Evolutionary conservation across 2,113 vertebrate genomes (phyloP).

Genomic region (Esox niger): DNA sequence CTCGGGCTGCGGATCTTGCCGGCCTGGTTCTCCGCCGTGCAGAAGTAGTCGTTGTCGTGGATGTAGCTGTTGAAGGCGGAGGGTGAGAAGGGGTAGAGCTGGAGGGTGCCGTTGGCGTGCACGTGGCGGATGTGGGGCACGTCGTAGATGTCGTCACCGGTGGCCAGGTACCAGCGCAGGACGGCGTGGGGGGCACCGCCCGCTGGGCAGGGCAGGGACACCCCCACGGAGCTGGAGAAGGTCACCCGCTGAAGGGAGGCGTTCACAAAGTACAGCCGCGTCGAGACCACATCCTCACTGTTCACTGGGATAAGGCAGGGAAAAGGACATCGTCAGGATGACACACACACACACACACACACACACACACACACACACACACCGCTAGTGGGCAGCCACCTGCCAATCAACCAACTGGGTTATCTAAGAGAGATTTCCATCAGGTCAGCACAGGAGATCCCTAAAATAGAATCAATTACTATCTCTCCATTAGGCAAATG

Average conservation of each 20-base stretch:
- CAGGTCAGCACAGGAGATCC: not conserved
- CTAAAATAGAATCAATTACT: no score
- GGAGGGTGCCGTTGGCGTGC: constrained; percentile 96
- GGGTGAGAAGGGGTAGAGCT: constrained; percentile 78
- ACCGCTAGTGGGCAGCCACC: not conserved
- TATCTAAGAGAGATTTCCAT: not conserved
- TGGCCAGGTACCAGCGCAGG: constrained; percentile 98
- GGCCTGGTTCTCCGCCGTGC: constrained; percentile 95
- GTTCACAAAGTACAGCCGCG: constrained; percentile 89
- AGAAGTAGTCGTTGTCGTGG: constrained; percentile 99
- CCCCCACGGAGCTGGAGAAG: constrained; percentile 84
- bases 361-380: constrained; percentile 4
- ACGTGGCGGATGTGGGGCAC: constrained; percentile 98
- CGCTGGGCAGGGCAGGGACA: constrained; percentile 97
- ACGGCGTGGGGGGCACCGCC: constrained; percentile 93
- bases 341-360: not conserved
- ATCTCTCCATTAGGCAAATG: no score
- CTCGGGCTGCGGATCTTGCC: constrained; percentile 98
- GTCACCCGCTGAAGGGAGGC: constrained; percentile 85
- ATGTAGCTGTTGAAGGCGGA: constrained; percentile 97
- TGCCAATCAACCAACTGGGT: not conserved
- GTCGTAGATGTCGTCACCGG: constrained; percentile 98
- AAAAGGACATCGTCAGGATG: not conserved
- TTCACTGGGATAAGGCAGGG: constrained; percentile 61
- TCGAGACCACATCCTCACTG: constrained; percentile 76